Base-by-base conservation (phyloP, 2,113 vertebrate species). In the Aepyceros melampus region DNA sequence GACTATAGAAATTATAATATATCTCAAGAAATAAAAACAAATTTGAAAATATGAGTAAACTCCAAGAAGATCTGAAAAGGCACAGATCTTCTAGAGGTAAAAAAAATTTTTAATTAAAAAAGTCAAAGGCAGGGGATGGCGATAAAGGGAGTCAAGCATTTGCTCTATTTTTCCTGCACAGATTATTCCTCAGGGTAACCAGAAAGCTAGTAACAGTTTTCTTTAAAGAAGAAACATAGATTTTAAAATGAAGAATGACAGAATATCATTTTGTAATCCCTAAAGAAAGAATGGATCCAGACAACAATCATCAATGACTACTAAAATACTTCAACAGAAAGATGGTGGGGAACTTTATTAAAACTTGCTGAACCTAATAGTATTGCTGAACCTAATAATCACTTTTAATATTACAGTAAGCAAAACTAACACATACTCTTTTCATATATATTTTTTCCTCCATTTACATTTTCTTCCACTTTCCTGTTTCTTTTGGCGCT, bases 41-140 rank as follows among this genome's bases (percentile, higher is more conserved):
- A 7, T 49, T 96, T 92, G 60, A 87, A 97, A 94, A 94, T 56
- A 88, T 11, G 9, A 90, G 33, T 67, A 96, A 94, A 86, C 40
- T 87, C 58, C n/a, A 82, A 64, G 36, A 29, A 51, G 23, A 91
- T n/a, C 0, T 47, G 58, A 94, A 94, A 96, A 91, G 49, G 51
- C 15, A 36, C 31, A 56, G 55, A 86, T 51, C 23, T 88, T 64
- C 45, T 45, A 56, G 12, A 91, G 85, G n/a, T 43, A 25, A 64
- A 81, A 78, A 89, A 86, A 25, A 0, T 6, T 55, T 91, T 40
- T 27, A 62, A 55, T 90, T 45, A 87, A 86, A 79, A 82, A 90
- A 5, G 36, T 71, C 43, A 76, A 92, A 94, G 43, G n/a, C 33
- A 91, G 21, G 33, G 7, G n/a, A 82, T 25, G 51, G n/a, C 43